Base-by-base conservation (phyloP, 2,888 invertebrate genomes). In the Drosophila koepferae region DNA sequence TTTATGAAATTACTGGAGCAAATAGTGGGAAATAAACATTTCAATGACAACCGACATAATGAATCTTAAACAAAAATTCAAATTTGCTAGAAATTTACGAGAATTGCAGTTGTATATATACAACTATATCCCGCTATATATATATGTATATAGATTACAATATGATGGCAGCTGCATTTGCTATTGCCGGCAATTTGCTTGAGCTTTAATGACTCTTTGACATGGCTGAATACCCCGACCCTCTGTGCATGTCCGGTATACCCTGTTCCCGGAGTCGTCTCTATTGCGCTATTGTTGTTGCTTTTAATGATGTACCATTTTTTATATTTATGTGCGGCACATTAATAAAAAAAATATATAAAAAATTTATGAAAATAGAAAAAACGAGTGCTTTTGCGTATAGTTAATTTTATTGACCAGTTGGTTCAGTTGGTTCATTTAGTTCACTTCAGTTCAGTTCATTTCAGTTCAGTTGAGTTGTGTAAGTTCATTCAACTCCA, bases 1-100 rank as follows among this genome's bases (percentile, higher is more conserved):
- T 88, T 72, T 74, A 43, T 72, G n/a, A 53, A 75, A 69, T 72
- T 74, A 76, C 84, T 85, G 84, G 84, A 89, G 69, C 69, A 74
- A 68, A 82, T 38, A 54, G 40, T 31, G 49, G 34, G n/a, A 18
- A n/a, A 36, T 46, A 54, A 53, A 48, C 20, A 46, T 75, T 80
- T 75, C 68, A 76, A 78, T 78, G 78, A 78, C 80, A 78, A 72
- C 80, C 76, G 74, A 64, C 55, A 36, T 44, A 44, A 69, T 14
- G 20, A 36, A 12, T 31, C 46, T 38, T 62, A 14, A 41, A 3
- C 12, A 7, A n/a, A n/a, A 9, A 20, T 38, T 40, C 16, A 40
- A 40, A 59, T 23, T 48, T 14, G 23, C 36, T 16, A 16, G 38
- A 23, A 16, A 38, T 54, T 38, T 23, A 38, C 9, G 2, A 54